Percentiles rank a stretch among this genome's conserved stretches.
phyloP scores from a whole-genome alignment of 2,113 vertebrate genomes.

The Tetrax tetrax region DNA sequence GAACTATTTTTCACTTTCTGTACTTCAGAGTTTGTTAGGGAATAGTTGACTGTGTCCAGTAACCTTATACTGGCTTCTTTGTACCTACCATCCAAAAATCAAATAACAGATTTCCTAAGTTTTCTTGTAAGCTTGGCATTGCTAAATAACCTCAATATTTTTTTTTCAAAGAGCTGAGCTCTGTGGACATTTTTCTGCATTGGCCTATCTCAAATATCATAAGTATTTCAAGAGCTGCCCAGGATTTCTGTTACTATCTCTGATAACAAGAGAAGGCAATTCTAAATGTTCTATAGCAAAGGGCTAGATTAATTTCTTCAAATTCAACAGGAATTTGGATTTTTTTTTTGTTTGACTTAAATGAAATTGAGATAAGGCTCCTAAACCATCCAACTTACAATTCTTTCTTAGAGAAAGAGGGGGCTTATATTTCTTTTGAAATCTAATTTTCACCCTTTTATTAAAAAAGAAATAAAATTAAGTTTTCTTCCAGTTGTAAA shows the following conservation, averaged over 20 bases:
- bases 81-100: background rate
- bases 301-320: background rate
- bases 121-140: background rate
- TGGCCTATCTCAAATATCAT: background rate
- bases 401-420: accelerated
- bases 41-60: background rate
- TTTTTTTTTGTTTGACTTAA: background rate
- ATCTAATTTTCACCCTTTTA: background rate
- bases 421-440: background rate
- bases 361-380: background rate
- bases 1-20: background rate
- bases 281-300: background rate
- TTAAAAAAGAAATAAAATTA: background rate
- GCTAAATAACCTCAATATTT: background rate
- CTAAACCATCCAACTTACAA: background rate
- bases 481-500: background rate
- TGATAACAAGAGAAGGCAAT: background rate
- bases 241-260: background rate
- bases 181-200: background rate
- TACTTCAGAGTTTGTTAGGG: background rate
- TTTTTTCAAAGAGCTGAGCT: background rate
- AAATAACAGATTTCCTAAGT: background rate
- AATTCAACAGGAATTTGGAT: background rate
- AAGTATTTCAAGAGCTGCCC: background rate
- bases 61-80: background rate